Percentiles rank a stretch among this genome's conserved stretches.
Conservation (phyloP, 2,797 vertebrate species). For the Danio jaintianensis region DNA sequence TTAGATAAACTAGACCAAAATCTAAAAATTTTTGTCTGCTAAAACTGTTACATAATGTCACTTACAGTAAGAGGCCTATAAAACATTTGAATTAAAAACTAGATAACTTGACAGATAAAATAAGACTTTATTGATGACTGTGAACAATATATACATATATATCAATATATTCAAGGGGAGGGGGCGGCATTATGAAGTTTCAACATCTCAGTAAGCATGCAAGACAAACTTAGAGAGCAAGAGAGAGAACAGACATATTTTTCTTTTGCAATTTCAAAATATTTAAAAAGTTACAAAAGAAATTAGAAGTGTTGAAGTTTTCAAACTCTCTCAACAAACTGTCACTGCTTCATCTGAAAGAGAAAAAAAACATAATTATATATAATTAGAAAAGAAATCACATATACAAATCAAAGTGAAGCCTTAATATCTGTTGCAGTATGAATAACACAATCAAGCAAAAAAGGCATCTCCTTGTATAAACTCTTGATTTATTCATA, state of each 20-base stretch:
- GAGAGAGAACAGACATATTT: neutral
- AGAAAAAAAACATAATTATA: neutral
- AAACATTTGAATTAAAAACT: neutral
- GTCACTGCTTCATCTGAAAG: constrained; percentile 10
- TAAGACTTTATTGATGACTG: neutral
- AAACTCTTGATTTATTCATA: neutral
- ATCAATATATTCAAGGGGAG: neutral
- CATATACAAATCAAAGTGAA: neutral
- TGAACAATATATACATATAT: neutral
- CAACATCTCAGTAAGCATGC: neutral
- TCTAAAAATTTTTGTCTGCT: too few species aligned
- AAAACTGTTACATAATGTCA: neutral
- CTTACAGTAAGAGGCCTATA: neutral
- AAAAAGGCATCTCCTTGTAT: neutral
- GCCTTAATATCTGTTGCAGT: neutral
- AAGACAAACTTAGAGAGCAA: neutral
- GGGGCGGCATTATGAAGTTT: neutral
- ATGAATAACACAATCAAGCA: too few species aligned
- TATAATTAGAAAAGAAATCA: neutral
- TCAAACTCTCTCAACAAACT: neutral
- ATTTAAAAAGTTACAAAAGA: neutral
- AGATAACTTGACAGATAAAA: neutral
- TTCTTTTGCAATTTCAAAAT: neutral
- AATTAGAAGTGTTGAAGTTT: neutral
- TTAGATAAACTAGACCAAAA: too few species aligned